Conservation (phyloP, 2,888 invertebrate species). For the Agrochola circellaris region DNA sequence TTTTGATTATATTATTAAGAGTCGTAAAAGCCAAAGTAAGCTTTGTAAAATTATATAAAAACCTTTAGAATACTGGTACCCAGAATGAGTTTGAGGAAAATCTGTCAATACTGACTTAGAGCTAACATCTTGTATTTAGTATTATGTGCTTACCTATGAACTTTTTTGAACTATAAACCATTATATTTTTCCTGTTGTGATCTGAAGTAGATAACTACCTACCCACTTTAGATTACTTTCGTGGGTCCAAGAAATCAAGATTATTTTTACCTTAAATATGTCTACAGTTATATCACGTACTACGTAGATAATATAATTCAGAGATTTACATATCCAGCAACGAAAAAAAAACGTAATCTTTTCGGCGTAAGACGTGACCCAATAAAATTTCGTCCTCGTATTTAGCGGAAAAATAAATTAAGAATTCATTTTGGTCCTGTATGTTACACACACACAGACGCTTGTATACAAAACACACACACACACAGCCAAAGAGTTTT, state of each 20-base stretch:
- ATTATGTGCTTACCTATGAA: background rate
- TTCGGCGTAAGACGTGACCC: slow-evolving; percentile 57
- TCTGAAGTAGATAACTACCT: too few relatives aligned
- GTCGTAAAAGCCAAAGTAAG: background rate
- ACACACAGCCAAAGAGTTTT: slow-evolving; percentile 76
- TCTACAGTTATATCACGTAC: slow-evolving; percentile 23
- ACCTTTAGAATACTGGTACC: background rate
- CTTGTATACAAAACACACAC: slow-evolving; percentile 73
- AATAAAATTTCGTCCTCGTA: slow-evolving; percentile 56
- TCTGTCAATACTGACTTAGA: background rate
- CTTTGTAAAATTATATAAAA: background rate
- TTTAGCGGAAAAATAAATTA: slow-evolving; percentile 64
- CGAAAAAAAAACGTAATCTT: slow-evolving; percentile 54
- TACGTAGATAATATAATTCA: slow-evolving; percentile 41
- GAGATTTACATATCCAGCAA: slow-evolving; percentile 55
- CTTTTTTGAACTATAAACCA: too few relatives aligned
- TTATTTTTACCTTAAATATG: background rate
- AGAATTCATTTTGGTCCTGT: slow-evolving; percentile 65
- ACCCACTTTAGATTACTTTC: background rate
- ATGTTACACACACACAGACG: slow-evolving; percentile 61
- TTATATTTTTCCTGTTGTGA: background rate
- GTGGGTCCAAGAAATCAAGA: background rate
- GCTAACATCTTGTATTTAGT: background rate
- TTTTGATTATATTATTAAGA: background rate
- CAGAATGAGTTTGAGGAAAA: background rate